These are phyloP conservation scores for Drosophila bocki DNA, from an alignment of 1,140 invertebrate genomes.

Conservation along the genomic window DNA sequence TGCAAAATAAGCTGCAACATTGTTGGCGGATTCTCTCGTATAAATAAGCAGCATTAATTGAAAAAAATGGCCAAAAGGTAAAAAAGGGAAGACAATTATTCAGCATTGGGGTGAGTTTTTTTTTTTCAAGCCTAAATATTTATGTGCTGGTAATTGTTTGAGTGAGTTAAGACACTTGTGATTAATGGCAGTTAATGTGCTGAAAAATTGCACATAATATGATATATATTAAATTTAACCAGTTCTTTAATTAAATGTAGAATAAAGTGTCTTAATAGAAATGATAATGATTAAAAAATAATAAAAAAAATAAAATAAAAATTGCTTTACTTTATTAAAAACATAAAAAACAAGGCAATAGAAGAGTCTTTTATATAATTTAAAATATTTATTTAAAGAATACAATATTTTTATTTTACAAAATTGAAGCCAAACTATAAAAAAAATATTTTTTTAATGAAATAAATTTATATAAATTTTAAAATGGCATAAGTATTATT, in stretches of 20 bases:
- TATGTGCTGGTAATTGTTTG: conserved; percentile 36
- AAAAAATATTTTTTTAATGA: too few species aligned
- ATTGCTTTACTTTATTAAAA: too few species aligned
- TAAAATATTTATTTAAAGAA: too few species aligned
- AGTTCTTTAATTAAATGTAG: conserved; percentile 6
- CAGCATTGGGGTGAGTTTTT: not conserved
- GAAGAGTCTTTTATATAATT: too few species aligned
- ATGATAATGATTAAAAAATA: not conserved
- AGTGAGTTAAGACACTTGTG: conserved; percentile 8
- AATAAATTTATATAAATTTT: too few species aligned
- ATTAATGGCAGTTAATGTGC: conserved; percentile 34
- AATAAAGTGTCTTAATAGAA: not conserved
- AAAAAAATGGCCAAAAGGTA: conserved; percentile 25
- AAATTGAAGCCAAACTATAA: too few species aligned
- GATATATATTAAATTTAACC: not conserved
- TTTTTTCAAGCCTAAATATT: conserved; percentile 3
- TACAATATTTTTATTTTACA: too few species aligned
- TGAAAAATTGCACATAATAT: conserved; percentile 35
- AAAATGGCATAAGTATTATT: too few species aligned
- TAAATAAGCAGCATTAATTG: conserved; percentile 35
- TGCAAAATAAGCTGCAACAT: conserved; percentile 49
- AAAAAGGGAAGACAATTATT: conserved; percentile 1
- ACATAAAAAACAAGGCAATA: too few species aligned
- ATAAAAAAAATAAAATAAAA: not conserved
- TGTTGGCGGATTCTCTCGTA: conserved; percentile 35